Evolutionary conservation across 2,888 invertebrate genomes (phyloP).

Genomic region (Synanthedon andrenaeformis): DNA sequence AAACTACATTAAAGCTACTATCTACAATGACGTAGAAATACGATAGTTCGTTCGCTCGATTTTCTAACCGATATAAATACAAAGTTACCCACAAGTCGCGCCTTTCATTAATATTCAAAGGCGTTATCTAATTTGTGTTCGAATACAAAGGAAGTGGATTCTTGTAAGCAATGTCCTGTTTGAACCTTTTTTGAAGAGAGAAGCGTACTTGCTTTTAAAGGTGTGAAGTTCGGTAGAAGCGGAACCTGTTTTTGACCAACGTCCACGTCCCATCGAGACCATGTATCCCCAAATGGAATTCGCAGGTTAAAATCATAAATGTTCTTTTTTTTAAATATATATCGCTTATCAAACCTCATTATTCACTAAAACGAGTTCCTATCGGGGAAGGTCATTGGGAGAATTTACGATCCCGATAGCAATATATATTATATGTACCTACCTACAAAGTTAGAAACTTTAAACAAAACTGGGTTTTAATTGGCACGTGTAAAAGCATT

Average conservation of each 20-base stretch:
- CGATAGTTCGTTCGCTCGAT: slow-evolving; percentile 13
- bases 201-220: too few relatives aligned
- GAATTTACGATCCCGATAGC: slow-evolving; percentile 17
- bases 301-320: too few relatives aligned
- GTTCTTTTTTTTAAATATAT: too few relatives aligned
- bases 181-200: slow-evolving; percentile 16
- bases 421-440: slow-evolving; percentile 19
- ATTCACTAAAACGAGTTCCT: neutral
- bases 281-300: too few relatives aligned
- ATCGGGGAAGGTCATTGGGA: slow-evolving; percentile 18
- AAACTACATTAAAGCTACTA: too few relatives aligned
- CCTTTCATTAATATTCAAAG: slow-evolving; percentile 51
- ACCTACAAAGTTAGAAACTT: slow-evolving; percentile 12
- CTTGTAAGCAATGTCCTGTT: slow-evolving; percentile 40
- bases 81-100: slow-evolving; percentile 12
- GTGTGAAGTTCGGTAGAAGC: too few relatives aligned
- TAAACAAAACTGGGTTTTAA: too few relatives aligned
- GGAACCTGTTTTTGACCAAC: too few relatives aligned
- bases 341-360: neutral
- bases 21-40: too few relatives aligned
- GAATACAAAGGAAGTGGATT: slow-evolving; percentile 52
- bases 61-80: slow-evolving; percentile 5
- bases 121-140: slow-evolving; percentile 51
- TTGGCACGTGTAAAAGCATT: too few relatives aligned
- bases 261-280: too few relatives aligned